Base-by-base conservation (phyloP, 2,888 invertebrate species). In the Argynnis bischoffii region DNA sequence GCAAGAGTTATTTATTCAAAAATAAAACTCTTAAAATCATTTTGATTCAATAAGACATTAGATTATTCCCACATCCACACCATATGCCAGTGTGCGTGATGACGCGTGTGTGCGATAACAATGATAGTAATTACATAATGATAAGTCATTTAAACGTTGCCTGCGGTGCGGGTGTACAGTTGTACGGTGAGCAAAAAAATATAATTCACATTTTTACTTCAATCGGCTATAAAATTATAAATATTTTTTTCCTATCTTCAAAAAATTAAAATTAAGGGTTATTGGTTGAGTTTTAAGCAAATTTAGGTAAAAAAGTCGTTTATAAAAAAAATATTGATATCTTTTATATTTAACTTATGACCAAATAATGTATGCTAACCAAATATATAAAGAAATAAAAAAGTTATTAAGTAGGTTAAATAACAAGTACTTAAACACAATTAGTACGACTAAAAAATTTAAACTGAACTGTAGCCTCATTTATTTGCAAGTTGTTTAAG, bases 41-140 rank as follows among this genome's bases (percentile, higher is more conserved):
- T 31, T 61, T 41, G 53, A 47, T 35, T 26, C 31, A 54, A 47
- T 57, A 54, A 59, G 53, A 59, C 21, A 54, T 54, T 59, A 66
- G 54, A 18, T 31, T 60, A 47, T 53, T 59, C 48, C 47, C 47
- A 55, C 48, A 35, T 48, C 16, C 54, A 54, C 48, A 55, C 48
- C 65, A 66, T 61, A 60, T 61, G 41, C 15, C 55, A 53, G 67
- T 66, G 69, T 66, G 65, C 47, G 55, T 60, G 31, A 47, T 13
- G 63, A 31, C 48, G 51, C 66, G 41, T 69, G 69, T 73, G 71
- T 63, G 73, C 54, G 59, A 54, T 64, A 80, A 88, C 91, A 92
- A 92, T 91, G 88, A 92, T 92, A 90, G 89, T 92, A 92, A 92
- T 92, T 92, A 91, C 88, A 84, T 92, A 92, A 92, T 92, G 92